Evolutionary conservation across 2,797 vertebrate species (phyloP).

Genomic region (Hoplostethus mediterraneus): DNA sequence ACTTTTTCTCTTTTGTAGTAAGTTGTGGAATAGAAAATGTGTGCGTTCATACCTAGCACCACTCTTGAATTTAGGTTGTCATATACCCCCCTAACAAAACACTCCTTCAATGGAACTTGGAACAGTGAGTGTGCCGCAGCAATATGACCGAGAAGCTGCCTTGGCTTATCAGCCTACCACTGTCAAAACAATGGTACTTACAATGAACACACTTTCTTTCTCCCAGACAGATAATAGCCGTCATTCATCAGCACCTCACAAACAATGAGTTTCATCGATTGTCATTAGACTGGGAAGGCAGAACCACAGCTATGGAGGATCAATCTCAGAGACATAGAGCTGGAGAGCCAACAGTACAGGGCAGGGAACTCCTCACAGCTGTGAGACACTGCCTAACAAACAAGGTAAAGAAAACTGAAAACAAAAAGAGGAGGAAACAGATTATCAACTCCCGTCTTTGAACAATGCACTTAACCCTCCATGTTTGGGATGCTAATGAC

Average conservation of each 20-base stretch:
- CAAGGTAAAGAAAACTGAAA: slow-evolving; percentile 34
- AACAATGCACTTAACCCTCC: slow-evolving; percentile 63
- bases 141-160: slow-evolving; percentile 36
- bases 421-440: slow-evolving; percentile 60
- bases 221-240: slow-evolving; percentile 58
- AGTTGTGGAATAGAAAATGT: not conserved
- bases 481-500: slow-evolving; percentile 72
- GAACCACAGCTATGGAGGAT: slow-evolving; percentile 36
- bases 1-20: no score
- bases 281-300: slow-evolving; percentile 33
- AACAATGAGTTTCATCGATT: slow-evolving; percentile 60
- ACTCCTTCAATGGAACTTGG: slow-evolving; percentile 16
- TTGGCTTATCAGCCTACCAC: slow-evolving; percentile 30
- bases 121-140: slow-evolving; percentile 2
- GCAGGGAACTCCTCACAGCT: not conserved
- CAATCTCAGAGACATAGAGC: slow-evolving; percentile 30
- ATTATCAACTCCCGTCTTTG: slow-evolving; percentile 66
- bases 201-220: slow-evolving; percentile 39
- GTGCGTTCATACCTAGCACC: no score
- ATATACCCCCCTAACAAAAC: not conserved
- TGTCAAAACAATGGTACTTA: slow-evolving; percentile 38
- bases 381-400: slow-evolving; percentile 24
- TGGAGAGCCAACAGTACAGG: slow-evolving; percentile 36
- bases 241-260: slow-evolving; percentile 66
- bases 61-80: not conserved